Percentiles rank a stretch among this genome's conserved stretches.
These are phyloP conservation scores for Xestia rhomboidea DNA, from an alignment of 2,888 invertebrate species.

Conservation along the genomic window DNA sequence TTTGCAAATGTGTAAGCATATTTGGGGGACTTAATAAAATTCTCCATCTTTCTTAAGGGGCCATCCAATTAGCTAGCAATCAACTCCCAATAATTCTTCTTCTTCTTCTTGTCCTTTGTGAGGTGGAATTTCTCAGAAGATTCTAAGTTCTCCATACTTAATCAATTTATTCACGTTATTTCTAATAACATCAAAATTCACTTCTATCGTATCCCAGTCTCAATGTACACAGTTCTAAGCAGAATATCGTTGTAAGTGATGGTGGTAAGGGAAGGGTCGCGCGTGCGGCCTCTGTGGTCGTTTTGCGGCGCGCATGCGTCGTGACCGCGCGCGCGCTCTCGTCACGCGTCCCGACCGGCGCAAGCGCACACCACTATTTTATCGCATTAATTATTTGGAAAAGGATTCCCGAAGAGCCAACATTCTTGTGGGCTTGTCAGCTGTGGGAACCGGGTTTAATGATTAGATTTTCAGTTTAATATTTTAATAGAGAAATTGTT, in stretches of 20 bases:
- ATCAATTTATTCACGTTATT: background rate
- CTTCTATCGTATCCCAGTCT: slow-evolving; percentile 33
- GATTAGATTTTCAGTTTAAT: slow-evolving; percentile 49
- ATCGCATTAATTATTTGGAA: slow-evolving; percentile 91
- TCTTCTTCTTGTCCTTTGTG: background rate
- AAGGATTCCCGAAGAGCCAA: slow-evolving; percentile 86
- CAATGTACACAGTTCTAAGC: slow-evolving; percentile 59
- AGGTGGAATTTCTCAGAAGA: background rate
- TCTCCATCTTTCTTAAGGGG: too few relatives aligned
- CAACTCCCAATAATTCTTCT: background rate
- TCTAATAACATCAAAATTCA: slow-evolving; percentile 27
- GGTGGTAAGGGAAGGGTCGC: slow-evolving; percentile 79
- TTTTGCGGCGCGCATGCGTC: slow-evolving; percentile 86
- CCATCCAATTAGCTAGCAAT: too few relatives aligned
- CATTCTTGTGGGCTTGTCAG: slow-evolving; percentile 82
- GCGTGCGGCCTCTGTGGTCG: slow-evolving; percentile 84
- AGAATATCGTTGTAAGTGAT: slow-evolving; percentile 49
- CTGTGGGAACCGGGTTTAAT: slow-evolving; percentile 77
- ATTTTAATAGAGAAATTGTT: slow-evolving; percentile 26
- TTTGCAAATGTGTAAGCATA: background rate
- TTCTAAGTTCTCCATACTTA: background rate
- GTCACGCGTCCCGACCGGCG: slow-evolving; percentile 85
- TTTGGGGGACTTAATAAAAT: background rate
- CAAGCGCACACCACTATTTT: slow-evolving; percentile 86
- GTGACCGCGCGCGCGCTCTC: slow-evolving; percentile 88